These are phyloP conservation scores for Aegotheles bennettii DNA, from an alignment of 2,113 vertebrate genomes.

Conservation along the genomic window DNA sequence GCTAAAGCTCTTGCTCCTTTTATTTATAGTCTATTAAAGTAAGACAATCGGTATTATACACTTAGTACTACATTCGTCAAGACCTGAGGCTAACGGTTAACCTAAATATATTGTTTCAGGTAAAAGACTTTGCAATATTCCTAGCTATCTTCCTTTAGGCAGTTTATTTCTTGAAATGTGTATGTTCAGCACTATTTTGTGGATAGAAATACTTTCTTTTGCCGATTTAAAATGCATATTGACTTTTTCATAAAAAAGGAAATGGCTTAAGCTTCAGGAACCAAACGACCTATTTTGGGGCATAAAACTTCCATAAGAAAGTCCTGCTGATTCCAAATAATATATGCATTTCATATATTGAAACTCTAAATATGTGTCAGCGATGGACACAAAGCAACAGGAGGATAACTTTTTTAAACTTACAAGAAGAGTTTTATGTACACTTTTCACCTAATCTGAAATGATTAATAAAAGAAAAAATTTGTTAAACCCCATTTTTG, in stretches of 20 bases:
- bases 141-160: background rate
- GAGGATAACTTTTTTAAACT: background rate
- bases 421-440: background rate
- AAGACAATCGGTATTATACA: background rate
- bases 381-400: background rate
- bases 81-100: background rate
- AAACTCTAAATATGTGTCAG: background rate
- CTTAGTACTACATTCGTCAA: background rate
- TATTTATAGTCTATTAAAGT: background rate
- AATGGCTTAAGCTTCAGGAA: background rate
- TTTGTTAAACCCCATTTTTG: background rate
- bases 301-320: background rate
- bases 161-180: background rate
- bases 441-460: background rate
- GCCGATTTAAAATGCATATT: background rate
- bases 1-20: background rate
- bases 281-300: background rate
- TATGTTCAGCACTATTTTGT: background rate
- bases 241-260: background rate
- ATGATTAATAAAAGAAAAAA: background rate
- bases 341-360: background rate
- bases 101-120: background rate
- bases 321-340: background rate
- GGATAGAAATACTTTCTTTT: background rate
- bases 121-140: background rate